A percentile compares a stretch with the other conserved stretches of the same genome.
These are phyloP conservation scores for Megalurothrips usitatus DNA, from an alignment of 2,888 invertebrate species.

Conservation along the genomic window DNA sequence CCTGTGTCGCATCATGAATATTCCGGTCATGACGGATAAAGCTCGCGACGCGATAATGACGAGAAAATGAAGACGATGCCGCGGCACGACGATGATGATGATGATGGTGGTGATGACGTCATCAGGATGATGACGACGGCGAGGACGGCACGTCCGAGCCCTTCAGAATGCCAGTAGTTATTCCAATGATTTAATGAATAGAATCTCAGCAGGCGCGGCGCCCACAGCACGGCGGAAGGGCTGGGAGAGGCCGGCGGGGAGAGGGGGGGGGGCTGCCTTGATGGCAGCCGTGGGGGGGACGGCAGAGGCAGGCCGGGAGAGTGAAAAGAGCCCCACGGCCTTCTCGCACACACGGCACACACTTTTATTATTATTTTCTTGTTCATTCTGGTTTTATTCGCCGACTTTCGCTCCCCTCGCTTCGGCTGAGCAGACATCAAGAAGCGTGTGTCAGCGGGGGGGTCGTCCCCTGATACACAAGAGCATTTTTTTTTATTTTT, in stretches of 20 bases:
- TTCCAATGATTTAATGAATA: conserved; percentile 12
- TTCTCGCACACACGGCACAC: no score
- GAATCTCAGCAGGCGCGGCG: not conserved
- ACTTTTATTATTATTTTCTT: no score
- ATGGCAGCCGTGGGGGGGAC: not conserved
- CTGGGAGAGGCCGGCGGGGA: not conserved
- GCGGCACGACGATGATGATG: not conserved
- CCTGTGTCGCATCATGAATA: conserved; percentile 1
- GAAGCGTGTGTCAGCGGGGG: no score
- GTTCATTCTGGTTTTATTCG: no score
- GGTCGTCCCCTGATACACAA: no score
- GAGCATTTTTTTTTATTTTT: no score
- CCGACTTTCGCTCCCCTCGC: not conserved
- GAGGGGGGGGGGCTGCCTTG: not conserved
- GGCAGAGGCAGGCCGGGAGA: not conserved
- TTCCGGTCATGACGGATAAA: conserved; percentile 2
- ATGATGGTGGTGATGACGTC: not conserved
- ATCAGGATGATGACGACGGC: not conserved
- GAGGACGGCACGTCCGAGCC: not conserved
- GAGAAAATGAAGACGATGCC: not conserved
- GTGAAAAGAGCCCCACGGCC: not conserved
- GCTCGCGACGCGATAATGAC: conserved; percentile 21
- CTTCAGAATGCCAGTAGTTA: not conserved
- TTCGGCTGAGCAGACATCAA: no score
- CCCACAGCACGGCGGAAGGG: not conserved